Evolutionary conservation across 2,888 invertebrate genomes (phyloP), one percentile per base, ranked within the genome.

Genomic region (Hypomecis punctinalis): DNA sequence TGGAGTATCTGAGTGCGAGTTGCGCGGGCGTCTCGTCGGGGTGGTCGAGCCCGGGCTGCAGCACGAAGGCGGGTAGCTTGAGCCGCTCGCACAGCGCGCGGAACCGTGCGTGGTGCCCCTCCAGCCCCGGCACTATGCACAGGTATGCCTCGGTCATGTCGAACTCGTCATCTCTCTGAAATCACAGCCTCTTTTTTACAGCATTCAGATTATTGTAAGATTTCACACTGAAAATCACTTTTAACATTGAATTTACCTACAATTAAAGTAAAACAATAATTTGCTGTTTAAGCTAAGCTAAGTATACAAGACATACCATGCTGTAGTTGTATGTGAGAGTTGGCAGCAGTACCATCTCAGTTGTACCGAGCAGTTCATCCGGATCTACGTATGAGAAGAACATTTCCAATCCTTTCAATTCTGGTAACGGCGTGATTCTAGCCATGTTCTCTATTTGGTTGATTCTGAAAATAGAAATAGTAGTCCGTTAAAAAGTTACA

Each of bases 91-190:
- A 83, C 11, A 86, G 61, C 3, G 55, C 10, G 0, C 61, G 64
- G 72, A 86, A 86, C 39, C 80, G 73, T 4, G 51, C 56, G 47
- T 83, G 68, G 53, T 83, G 80, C 0, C 84, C 82, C 60, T 87
- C 87, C 39, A 86, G 59, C 0, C 86, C 88, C 0, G 87, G 87
- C 5, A 89, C 51, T 47, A 89, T 76, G 63, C 78, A 82, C 46
- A 88, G 51, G 64, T 77, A 78, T 4, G 73, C 72, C 35, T 77
- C 68, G 5, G 55, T 74, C 0, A 65, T 43, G 52, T 85, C 74
- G 40, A 81, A 76, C 42, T 85, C 84, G 33, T 86, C 83, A 5
- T 77, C 76, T 48, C 78, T 72, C 86, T 86, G 66, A 10, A 71
- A 73, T 9, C 8, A 40, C 10, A 10, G 23, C 23, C 11, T 9